These are phyloP conservation scores for Eospalax fontanierii DNA, from an alignment of 2,797 vertebrate species.

Conservation along the genomic window DNA sequence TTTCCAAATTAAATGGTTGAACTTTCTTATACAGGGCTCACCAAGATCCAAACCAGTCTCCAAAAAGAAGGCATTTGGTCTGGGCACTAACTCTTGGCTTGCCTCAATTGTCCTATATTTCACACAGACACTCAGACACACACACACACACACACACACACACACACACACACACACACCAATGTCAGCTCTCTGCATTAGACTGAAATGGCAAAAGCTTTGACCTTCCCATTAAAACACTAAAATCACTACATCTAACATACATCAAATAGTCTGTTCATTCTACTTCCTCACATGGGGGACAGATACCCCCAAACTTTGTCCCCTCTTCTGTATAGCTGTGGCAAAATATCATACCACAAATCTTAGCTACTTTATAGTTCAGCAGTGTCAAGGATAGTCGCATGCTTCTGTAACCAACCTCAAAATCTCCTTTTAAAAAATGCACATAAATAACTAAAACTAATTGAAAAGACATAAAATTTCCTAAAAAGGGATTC, in stretches of 20 bases:
- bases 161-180: neutral
- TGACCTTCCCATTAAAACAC: neutral
- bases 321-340: neutral
- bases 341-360: neutral
- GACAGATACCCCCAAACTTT: slow-evolving; percentile 12
- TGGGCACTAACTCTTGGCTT: neutral
- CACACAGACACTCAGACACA: neutral
- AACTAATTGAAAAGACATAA: slow-evolving; percentile 24
- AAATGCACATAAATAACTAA: slow-evolving; percentile 49
- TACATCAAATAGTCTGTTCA: neutral
- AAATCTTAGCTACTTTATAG: neutral
- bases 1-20: slow-evolving; percentile 33
- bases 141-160: too few relatives aligned
- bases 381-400: neutral
- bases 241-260: neutral
- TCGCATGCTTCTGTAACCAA: neutral
- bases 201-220: neutral
- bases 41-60: neutral
- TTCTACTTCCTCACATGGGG: neutral
- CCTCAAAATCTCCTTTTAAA: neutral
- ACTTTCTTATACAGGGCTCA: neutral
- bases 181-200: neutral
- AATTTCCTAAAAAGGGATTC: neutral
- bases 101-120: neutral
- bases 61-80: neutral